Evolutionary conservation across 2,888 invertebrate genomes (phyloP).

Genomic region (Cryptosula pallasiana): DNA sequence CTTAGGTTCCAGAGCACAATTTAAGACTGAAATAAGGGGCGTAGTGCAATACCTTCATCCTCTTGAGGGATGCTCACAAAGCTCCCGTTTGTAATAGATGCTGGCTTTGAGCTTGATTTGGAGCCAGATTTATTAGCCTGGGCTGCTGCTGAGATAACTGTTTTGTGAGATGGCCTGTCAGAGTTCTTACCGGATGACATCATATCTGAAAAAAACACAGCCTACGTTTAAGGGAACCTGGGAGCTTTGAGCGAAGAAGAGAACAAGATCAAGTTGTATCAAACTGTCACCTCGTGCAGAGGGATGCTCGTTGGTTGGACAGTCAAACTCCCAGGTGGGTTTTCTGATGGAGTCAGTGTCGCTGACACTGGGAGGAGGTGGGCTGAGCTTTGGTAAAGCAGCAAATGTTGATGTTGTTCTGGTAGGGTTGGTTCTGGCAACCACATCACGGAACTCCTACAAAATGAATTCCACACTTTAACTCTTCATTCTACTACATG

Average conservation of each 20-base stretch:
- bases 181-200: conserved; percentile 10
- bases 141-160: background rate
- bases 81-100: conserved; percentile 1
- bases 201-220: background rate
- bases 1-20: too few relatives aligned
- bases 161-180: background rate
- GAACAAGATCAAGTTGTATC: background rate
- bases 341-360: conserved; percentile 12
- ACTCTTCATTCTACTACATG: too few relatives aligned
- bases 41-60: conserved; percentile 19
- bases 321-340: conserved; percentile 5
- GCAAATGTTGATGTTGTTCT: background rate
- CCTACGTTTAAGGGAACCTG: background rate
- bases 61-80: conserved; percentile 12
- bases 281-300: background rate
- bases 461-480: too few relatives aligned
- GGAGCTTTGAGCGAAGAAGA: background rate
- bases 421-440: background rate
- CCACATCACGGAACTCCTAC: conserved; percentile 13
- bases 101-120: background rate
- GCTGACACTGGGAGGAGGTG: conserved; percentile 11
- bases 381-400: conserved; percentile 13
- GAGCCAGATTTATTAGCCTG: conserved; percentile 3
- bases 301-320: background rate
- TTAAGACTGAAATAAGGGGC: too few relatives aligned